A percentile compares a stretch with the other conserved stretches of the same genome.
Conservation (phyloP, 2,797 vertebrate species). For the Lacerta viridis region DNA sequence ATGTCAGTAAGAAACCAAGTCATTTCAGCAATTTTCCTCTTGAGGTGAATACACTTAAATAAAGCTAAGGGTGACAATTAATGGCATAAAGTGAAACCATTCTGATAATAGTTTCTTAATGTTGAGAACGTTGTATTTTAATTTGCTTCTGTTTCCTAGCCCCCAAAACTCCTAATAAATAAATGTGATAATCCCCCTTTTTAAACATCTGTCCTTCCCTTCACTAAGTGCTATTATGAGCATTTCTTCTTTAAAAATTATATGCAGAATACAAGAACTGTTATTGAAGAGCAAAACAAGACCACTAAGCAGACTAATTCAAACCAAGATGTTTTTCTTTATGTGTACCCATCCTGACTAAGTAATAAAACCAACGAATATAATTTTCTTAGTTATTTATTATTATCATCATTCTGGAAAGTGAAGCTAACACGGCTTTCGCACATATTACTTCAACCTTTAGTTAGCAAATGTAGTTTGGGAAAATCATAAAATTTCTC, state of each 20-base stretch:
- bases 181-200: conserved; percentile 33
- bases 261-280: conserved; percentile 65
- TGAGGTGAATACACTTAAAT: conserved; percentile 72
- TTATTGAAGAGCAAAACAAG: conserved; percentile 67
- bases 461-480: conserved; percentile 61
- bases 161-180: conserved; percentile 31
- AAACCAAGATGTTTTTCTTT: conserved; percentile 64
- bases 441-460: conserved; percentile 51
- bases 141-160: conserved; percentile 70
- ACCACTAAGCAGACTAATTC: conserved; percentile 67
- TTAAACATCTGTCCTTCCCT: conserved; percentile 24
- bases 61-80: conserved; percentile 69
- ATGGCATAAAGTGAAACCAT: conserved; percentile 51
- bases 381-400: conserved; percentile 66
- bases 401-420: conserved; percentile 55
- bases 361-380: conserved; percentile 68
- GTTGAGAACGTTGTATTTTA: conserved; percentile 60
- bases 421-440: conserved; percentile 47
- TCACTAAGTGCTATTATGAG: conserved; percentile 64
- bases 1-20: conserved; percentile 69
- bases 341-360: conserved; percentile 55
- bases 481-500: conserved; percentile 63
- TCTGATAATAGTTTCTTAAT: conserved; percentile 62
- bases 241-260: conserved; percentile 61
- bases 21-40: conserved; percentile 69